phyloP scores from a whole-genome alignment of 2,888 invertebrate genomes.

The Steinernema scapterisci region DNA sequence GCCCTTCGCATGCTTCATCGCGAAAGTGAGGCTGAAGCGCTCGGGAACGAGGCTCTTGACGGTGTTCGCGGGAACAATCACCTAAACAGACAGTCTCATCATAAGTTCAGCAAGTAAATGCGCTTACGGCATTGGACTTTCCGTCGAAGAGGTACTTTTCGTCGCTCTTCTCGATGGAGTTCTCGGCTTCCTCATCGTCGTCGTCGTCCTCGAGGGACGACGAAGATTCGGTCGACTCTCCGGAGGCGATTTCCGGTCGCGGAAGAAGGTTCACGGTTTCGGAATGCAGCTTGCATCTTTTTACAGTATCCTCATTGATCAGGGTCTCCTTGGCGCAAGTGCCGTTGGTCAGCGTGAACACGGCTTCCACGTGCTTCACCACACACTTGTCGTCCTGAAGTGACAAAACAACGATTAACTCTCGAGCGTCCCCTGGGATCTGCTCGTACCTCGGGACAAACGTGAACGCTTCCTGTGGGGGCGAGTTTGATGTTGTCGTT shows the following conservation, averaged over 20 bases:
- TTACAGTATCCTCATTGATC: conserved; percentile 32
- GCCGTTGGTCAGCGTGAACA: conserved; percentile 42
- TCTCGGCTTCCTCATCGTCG: conserved; percentile 70
- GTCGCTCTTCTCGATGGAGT: conserved; percentile 44
- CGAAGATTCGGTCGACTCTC: conserved; percentile 37
- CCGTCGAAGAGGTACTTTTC: conserved; percentile 94
- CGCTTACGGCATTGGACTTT: conserved; percentile 78
- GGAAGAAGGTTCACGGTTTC: conserved; percentile 84
- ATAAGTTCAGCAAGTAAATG: neutral
- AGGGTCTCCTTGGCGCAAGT: conserved; percentile 16
- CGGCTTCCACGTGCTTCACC: conserved; percentile 40
- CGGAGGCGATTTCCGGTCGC: conserved; percentile 32
- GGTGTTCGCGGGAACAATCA: conserved; percentile 79
- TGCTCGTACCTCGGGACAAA: neutral
- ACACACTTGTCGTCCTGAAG: conserved; percentile 42
- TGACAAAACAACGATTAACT: neutral
- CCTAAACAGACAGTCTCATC: conserved; percentile 24
- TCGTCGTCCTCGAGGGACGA: conserved; percentile 44
- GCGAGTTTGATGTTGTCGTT: conserved; percentile 24
- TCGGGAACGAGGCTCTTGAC: conserved; percentile 70
- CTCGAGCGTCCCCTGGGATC: neutral
- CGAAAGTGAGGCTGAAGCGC: conserved; percentile 84
- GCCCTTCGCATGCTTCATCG: conserved; percentile 88
- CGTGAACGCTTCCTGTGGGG: conserved; percentile 21
- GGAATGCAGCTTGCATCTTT: conserved; percentile 76